Percentiles rank a stretch among this genome's conserved stretches.
Evolutionary conservation across 1,140 invertebrate species (phyloP).

Genomic region (Bombus impatiens): DNA sequence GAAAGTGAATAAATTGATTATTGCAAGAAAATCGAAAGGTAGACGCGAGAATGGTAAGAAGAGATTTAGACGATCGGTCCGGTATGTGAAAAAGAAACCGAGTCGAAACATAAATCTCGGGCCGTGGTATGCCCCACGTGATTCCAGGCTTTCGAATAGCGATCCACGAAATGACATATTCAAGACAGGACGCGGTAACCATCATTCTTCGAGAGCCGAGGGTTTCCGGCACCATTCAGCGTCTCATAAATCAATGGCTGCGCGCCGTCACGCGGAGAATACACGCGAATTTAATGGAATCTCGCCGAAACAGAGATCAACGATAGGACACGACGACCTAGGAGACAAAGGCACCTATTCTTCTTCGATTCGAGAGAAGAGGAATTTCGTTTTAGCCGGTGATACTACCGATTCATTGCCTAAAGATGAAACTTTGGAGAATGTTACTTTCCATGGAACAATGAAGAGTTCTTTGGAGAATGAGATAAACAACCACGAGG

Average conservation of each 20-base stretch:
- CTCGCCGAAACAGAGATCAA: background rate
- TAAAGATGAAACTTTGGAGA: too few species aligned
- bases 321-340: background rate
- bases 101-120: background rate
- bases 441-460: background rate
- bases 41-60: background rate
- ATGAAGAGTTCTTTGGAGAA: too few species aligned
- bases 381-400: background rate
- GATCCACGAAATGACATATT: background rate
- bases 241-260: background rate
- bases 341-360: background rate
- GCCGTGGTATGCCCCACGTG: background rate
- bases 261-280: too few species aligned
- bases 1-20: background rate
- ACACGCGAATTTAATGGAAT: background rate
- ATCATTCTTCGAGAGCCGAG: background rate
- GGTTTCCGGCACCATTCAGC: too few species aligned
- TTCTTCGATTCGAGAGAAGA: background rate
- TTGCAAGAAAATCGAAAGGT: too few species aligned
- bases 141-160: background rate
- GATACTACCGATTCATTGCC: background rate
- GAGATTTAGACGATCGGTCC: too few species aligned
- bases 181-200: background rate
- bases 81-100: background rate
- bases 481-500: background rate